phyloP scores from a whole-genome alignment of 2,888 invertebrate species.

The Ophioninae sp. region DNA sequence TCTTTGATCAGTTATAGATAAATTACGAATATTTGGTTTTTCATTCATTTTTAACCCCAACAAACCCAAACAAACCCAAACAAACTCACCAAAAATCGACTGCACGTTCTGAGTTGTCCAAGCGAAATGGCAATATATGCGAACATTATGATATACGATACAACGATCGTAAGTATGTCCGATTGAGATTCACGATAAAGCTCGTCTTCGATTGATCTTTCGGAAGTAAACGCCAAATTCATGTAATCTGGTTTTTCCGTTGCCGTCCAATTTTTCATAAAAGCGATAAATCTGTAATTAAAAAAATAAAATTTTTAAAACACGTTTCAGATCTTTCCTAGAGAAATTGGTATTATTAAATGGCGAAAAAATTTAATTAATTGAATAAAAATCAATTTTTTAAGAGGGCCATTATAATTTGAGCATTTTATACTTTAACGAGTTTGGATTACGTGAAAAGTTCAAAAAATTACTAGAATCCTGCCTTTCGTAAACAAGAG shows the following conservation, averaged over 20 bases:
- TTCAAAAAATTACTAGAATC: too few species aligned
- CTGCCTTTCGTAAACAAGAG: too few species aligned
- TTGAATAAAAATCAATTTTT: not conserved
- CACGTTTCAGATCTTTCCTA: not conserved
- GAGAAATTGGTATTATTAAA: not conserved
- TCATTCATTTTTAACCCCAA: too few species aligned
- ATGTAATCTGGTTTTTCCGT: slow-evolving; percentile 86
- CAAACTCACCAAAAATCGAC: slow-evolving; percentile 84
- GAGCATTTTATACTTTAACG: not conserved
- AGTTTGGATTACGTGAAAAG: not conserved
- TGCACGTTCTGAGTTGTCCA: slow-evolving; percentile 91
- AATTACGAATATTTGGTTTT: not conserved
- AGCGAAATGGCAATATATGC: slow-evolving; percentile 96
- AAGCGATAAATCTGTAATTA: slow-evolving; percentile 84
- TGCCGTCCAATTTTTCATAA: slow-evolving; percentile 90
- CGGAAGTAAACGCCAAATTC: slow-evolving; percentile 93
- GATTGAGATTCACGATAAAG: slow-evolving; percentile 94
- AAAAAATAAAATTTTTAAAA: too few species aligned
- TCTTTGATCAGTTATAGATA: not conserved
- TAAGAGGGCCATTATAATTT: not conserved
- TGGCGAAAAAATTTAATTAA: not conserved
- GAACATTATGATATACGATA: slow-evolving; percentile 99
- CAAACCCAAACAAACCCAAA: too few species aligned
- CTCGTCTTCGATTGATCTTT: slow-evolving; percentile 98
- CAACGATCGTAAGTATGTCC: slow-evolving; percentile 94